Conservation (phyloP, 2,797 vertebrate species). For the Lutjanus campechanus region DNA sequence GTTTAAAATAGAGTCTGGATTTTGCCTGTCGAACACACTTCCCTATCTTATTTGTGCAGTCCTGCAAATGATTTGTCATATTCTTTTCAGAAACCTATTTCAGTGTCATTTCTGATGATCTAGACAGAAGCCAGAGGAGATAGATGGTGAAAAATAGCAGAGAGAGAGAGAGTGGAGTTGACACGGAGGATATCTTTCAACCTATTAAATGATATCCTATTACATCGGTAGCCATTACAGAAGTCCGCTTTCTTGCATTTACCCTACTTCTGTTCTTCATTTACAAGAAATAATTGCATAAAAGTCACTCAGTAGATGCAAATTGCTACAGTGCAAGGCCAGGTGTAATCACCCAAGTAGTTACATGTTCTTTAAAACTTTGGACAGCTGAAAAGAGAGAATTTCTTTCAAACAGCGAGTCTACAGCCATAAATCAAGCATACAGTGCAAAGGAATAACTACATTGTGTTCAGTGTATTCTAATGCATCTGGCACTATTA, state of each 20-base stretch:
- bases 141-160: neutral
- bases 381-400: conserved; percentile 17
- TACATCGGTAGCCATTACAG: conserved; percentile 1
- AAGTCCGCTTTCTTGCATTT: conserved; percentile 9
- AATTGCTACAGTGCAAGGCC: neutral
- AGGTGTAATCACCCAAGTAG: neutral
- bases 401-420: neutral
- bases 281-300: conserved; percentile 25
- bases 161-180: conserved; percentile 1
- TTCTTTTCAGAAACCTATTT: conserved; percentile 29
- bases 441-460: neutral
- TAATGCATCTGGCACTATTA: neutral
- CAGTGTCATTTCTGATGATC: conserved; percentile 31
- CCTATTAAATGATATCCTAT: conserved; percentile 22
- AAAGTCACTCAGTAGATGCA: conserved; percentile 8
- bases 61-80: conserved; percentile 18
- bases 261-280: conserved; percentile 15
- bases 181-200: conserved; percentile 10
- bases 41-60: neutral
- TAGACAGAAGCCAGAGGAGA: neutral
- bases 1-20: conserved; percentile 31
- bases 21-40: neutral
- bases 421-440: neutral
- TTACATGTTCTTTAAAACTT: conserved; percentile 12
- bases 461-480: neutral